phyloP scores from a whole-genome alignment of 2,888 invertebrate genomes.

The Laothoe populi region DNA sequence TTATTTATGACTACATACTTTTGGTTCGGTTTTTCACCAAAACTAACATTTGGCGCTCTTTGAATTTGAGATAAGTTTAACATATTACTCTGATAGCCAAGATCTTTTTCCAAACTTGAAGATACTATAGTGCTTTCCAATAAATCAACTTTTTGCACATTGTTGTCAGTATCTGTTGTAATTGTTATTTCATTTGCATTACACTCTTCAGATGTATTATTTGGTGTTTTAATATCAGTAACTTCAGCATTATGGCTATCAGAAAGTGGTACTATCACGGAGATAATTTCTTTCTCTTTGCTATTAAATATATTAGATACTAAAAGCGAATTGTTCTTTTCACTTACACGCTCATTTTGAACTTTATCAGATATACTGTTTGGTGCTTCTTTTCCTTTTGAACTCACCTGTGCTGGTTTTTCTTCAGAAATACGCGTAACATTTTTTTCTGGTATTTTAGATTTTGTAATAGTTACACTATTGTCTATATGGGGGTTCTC shows the following conservation, averaged over 20 bases:
- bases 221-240: neutral
- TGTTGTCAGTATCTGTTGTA: slow-evolving; percentile 16
- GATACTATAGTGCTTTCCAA: neutral
- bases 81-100: neutral
- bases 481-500: neutral
- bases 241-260: slow-evolving; percentile 14
- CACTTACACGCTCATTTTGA: slow-evolving; percentile 32
- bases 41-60: slow-evolving; percentile 24
- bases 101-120: neutral
- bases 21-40: slow-evolving; percentile 31
- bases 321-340: slow-evolving; percentile 38
- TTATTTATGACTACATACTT: slow-evolving; percentile 47
- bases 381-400: neutral
- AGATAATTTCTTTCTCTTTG: slow-evolving; percentile 38
- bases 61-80: slow-evolving; percentile 3
- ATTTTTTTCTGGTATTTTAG: neutral
- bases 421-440: neutral
- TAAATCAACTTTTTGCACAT: neutral
- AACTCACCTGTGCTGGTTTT: neutral
- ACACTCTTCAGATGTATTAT: neutral
- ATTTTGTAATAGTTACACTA: neutral
- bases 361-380: slow-evolving; percentile 26
- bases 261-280: slow-evolving; percentile 31
- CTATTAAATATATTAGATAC: slow-evolving; percentile 39
- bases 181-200: slow-evolving; percentile 1